Percentiles rank a stretch among this genome's conserved stretches.
Evolutionary conservation across 2,888 invertebrate genomes (phyloP).

Genomic region (Timandra comae): DNA sequence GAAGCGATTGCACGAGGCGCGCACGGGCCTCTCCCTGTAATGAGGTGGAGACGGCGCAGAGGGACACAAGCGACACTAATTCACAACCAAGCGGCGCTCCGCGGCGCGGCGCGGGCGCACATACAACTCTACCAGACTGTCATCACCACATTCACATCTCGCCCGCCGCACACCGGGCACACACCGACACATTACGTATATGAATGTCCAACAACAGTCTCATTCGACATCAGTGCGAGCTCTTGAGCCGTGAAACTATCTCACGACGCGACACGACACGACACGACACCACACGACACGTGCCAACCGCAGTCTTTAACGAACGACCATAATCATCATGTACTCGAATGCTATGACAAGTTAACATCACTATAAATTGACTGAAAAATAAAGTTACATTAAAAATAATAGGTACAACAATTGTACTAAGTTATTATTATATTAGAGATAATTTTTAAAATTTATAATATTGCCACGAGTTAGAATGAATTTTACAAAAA

Average conservation of each 20-base stretch:
- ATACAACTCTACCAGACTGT: conserved; percentile 25
- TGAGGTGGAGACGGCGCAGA: too few relatives aligned
- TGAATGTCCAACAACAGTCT: conserved; percentile 6
- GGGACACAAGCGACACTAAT: conserved; percentile 46
- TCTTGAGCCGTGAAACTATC: conserved; percentile 43
- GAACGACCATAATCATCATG: conserved; percentile 7
- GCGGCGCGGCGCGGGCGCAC: conserved; percentile 29
- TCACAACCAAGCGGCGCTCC: conserved; percentile 63
- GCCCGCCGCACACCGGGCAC: conserved; percentile 4
- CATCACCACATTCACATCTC: too few relatives aligned
- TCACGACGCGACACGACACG: too few relatives aligned
- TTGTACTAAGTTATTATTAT: conserved; percentile 64
- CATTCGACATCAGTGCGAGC: conserved; percentile 35
- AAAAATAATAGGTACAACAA: conserved; percentile 43
- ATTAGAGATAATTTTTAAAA: conserved; percentile 62
- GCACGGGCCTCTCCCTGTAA: conserved; percentile 12
- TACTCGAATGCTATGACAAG: conserved; percentile 6
- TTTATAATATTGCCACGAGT: conserved; percentile 68
- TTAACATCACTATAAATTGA: neutral
- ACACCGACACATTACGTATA: conserved; percentile 2
- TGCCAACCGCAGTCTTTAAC: too few relatives aligned
- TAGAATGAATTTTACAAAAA: conserved; percentile 73
- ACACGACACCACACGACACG: too few relatives aligned
- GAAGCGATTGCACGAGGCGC: conserved; percentile 18
- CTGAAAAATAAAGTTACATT: conserved; percentile 16